These are phyloP conservation scores for Avahi laniger DNA, from an alignment of 2,797 vertebrate species.

Conservation along the genomic window DNA sequence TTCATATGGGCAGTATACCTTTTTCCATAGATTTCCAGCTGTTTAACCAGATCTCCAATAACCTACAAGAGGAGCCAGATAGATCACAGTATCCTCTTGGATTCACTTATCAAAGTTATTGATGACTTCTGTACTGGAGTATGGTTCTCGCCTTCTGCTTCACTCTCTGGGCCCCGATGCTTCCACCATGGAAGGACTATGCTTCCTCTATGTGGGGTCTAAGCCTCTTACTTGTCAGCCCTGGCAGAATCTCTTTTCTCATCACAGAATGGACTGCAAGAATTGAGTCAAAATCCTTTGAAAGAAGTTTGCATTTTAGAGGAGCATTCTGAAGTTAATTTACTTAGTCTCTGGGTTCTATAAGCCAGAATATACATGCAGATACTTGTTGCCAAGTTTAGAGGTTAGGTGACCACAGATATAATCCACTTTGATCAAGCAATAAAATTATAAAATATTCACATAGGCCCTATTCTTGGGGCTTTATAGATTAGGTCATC, in stretches of 20 bases:
- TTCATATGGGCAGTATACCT: not conserved
- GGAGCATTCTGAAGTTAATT: not conserved
- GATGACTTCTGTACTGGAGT: not conserved
- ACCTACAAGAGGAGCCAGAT: not conserved
- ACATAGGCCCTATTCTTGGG: not conserved
- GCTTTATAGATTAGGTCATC: not conserved
- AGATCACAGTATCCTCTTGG: not conserved
- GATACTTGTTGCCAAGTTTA: not conserved
- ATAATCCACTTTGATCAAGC: conserved; percentile 38
- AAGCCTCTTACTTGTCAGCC: not conserved
- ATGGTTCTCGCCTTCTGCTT: not conserved
- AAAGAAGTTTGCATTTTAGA: not conserved
- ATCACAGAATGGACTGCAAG: not conserved
- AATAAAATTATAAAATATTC: conserved; percentile 55
- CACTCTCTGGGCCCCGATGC: not conserved
- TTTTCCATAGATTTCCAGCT: not conserved
- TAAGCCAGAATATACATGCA: not conserved
- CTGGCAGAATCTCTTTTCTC: not conserved
- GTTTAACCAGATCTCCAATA: not conserved
- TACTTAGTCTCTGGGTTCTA: conserved; percentile 20
- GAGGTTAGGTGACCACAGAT: not conserved
- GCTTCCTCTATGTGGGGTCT: not conserved
- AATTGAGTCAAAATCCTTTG: not conserved
- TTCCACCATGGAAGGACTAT: not conserved
- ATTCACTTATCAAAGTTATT: not conserved